phyloP scores from a whole-genome alignment of 2,113 vertebrate species.

The Ibidorhyncha struthersii region DNA sequence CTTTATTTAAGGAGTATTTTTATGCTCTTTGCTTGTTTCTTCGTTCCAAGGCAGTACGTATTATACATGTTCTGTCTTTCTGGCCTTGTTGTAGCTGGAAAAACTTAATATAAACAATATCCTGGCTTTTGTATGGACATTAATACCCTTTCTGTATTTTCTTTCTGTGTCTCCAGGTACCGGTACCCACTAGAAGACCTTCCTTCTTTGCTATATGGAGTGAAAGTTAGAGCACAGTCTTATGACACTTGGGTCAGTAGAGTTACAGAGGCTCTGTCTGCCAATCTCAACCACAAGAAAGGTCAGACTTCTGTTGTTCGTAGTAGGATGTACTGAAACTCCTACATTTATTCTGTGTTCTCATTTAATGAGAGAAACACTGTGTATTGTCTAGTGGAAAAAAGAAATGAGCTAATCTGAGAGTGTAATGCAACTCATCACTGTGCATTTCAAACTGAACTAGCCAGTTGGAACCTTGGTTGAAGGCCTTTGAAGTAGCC shows the following conservation, averaged over 20 bases:
- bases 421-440: neutral
- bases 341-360: neutral
- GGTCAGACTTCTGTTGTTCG: constrained; percentile 73
- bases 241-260: constrained; percentile 95
- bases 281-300: constrained; percentile 95
- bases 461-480: neutral
- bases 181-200: constrained; percentile 95
- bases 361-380: neutral
- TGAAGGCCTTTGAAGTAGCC: neutral
- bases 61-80: neutral
- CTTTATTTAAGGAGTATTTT: neutral
- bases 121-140: neutral
- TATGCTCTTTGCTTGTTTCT: neutral
- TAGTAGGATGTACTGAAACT: neutral
- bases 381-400: neutral
- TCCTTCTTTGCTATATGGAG: constrained; percentile 90
- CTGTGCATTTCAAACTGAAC: neutral
- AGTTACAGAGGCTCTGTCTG: constrained; percentile 91
- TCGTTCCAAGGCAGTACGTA: neutral
- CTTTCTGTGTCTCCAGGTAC: constrained; percentile 75
- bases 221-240: constrained; percentile 94
- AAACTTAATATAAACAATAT: neutral
- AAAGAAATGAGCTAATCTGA: neutral
- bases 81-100: neutral
- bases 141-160: neutral